Base-by-base conservation (phyloP, 2,888 invertebrate species). In the Crematogaster levior region DNA sequence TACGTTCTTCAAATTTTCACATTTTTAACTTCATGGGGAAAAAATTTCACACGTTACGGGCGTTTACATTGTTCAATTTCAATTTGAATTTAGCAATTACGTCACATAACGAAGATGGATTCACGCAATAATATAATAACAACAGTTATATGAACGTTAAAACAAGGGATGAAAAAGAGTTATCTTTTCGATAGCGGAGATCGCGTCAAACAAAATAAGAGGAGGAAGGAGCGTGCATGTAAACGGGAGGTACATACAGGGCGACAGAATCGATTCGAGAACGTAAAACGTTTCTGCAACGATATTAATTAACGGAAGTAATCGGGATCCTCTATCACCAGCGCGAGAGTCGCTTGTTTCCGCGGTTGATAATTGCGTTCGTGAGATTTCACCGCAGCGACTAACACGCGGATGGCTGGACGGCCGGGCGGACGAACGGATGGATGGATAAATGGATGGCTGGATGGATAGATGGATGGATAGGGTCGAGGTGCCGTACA, bases 321-420 rank as follows among this genome's bases (percentile, higher is more conserved):
- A 80, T 85, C 84, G 63, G 46, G 84, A 84, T 82, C 82, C 66
- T 70, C 79, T 74, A 60, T 34, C 53, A 79, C 66, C 58, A 24
- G 53, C 60, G 53, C 60, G 79, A 70, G 79, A 70, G 84, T 63
- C 81, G 84, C 75, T 83, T 73, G 84, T 84, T 88, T 87, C 86
- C 87, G 87, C 81, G 89, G 89, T 87, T 90, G 89, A 91, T 91
- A 89, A 92, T 90, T 90, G 89, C 89, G 83, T 88, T 90, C 87
- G 84, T 79, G 85, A 85, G 85, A 87, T 88, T 91, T 90, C 83
- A 58, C 60, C 58, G 68, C 63, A 72, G 27, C 77, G 72, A 63
- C 40, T 61, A 43, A 61, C 60, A 65, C 86, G 84, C 85, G 80
- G 80, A 85, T 84, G 83, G 83, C 77, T 63, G 82, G 83, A 77